Evolutionary conservation across 2,888 invertebrate genomes (phyloP), one percentile per base, ranked within the genome.

Genomic region (Smittia sp.): DNA sequence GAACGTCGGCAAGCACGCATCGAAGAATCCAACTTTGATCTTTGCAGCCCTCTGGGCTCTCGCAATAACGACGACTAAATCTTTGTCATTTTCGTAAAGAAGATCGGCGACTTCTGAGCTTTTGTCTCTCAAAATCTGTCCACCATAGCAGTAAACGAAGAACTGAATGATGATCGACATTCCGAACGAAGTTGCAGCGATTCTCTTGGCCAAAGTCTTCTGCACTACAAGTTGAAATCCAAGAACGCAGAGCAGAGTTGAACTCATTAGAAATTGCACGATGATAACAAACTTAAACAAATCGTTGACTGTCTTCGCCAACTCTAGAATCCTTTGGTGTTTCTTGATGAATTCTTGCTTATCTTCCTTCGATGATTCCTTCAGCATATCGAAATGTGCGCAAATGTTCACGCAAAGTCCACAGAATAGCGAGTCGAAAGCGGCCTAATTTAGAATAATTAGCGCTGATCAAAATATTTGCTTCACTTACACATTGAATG

Each of bases 121-220:
- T 25, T 54, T 70, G 7, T 70, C 70, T 15, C 15, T 25, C 1
- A 70, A 32, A 6, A 32, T 18, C 6, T 70, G 70, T 13, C 74
- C 74, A 1, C 72, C 74, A 24, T 58, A 74, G 4, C 41, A 66
- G 52, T 72, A 72, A 27, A 74, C 58, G 22, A 74, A 72, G 15
- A 74, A 27, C 32, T 74, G 46, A 13, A 72, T 52, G 1, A 74
- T n/a, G 4, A 72, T 27, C 1, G 74, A 52, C 1, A 27, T 20
- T n/a, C 39, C 58, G 20, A 66, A 67, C n/a, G 27, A 54, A n/a
- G 39, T 18, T 20, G 65, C 25, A 20, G 18, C 27, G 18, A 74
- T 22, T 25, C 24, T 18, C 11, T 46, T 46, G 7, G 11, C n/a
- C 4, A 18, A 13, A 18, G 9, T 7, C 25, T 25, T 32, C 39